A percentile compares a stretch with the other conserved stretches of the same genome.
Evolutionary conservation across 2,113 vertebrate genomes (phyloP).

Genomic region (Gracilinanus agilis): DNA sequence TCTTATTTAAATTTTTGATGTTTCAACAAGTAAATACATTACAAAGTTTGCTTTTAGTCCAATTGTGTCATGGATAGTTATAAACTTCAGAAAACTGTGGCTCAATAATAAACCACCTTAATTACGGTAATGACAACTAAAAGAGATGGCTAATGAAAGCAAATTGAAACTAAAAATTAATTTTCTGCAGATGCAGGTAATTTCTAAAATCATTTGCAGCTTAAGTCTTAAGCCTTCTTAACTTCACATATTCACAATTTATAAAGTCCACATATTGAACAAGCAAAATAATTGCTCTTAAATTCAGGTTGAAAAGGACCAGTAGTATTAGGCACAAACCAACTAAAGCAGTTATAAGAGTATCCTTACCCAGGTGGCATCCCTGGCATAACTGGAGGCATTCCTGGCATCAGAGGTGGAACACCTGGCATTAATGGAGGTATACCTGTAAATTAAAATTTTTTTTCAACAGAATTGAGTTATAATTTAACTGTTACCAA

Average conservation of each 20-base stretch:
- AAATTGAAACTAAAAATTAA: constrained; percentile 56
- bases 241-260: constrained; percentile 50
- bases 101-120: constrained; percentile 65
- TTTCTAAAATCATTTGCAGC: constrained; percentile 51
- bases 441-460: constrained; percentile 89
- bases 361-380: constrained; percentile 93
- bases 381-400: constrained; percentile 93
- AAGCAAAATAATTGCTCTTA: constrained; percentile 54
- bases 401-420: constrained; percentile 95
- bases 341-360: constrained; percentile 33
- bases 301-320: constrained; percentile 64
- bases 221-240: constrained; percentile 12
- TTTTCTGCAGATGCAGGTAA: constrained; percentile 52
- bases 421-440: constrained; percentile 96
- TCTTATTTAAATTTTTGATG: constrained; percentile 70
- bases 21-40: constrained; percentile 64
- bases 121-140: constrained; percentile 67
- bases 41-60: constrained; percentile 64
- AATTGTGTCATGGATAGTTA: constrained; percentile 63
- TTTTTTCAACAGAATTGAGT: constrained; percentile 34
- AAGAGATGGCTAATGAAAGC: constrained; percentile 58
- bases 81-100: constrained; percentile 54
- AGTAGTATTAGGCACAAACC: constrained; percentile 40
- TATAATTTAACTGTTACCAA: background rate
- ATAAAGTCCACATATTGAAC: constrained; percentile 66